Percentiles rank a stretch among this genome's conserved stretches.
phyloP scores from a whole-genome alignment of 2,113 vertebrate genomes.

The Carollia perspicillata region DNA sequence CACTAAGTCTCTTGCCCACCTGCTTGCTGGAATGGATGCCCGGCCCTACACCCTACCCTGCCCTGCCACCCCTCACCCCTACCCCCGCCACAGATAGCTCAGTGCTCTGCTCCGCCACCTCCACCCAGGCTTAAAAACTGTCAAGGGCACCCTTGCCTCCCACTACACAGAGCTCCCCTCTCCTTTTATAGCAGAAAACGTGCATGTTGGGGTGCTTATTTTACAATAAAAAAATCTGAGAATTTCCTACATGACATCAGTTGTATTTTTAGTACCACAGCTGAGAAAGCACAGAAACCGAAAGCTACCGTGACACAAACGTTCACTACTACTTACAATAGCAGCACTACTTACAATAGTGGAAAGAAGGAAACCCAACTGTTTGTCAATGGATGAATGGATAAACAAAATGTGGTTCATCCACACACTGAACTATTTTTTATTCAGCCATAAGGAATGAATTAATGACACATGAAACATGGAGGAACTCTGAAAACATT shows the following conservation, averaged over 20 bases:
- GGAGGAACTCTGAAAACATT: not conserved
- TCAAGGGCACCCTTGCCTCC: not conserved
- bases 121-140: not conserved
- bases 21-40: not conserved
- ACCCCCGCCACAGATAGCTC: not conserved
- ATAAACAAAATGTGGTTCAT: not conserved
- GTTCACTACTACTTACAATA: not conserved
- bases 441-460: not conserved
- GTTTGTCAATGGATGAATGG: not conserved
- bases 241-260: not conserved
- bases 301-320: not conserved
- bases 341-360: not conserved
- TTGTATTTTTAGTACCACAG: not conserved
- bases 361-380: not conserved
- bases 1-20: not conserved
- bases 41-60: fast-evolving
- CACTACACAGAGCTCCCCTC: not conserved
- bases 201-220: not conserved
- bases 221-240: not conserved
- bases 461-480: not conserved
- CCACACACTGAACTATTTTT: not conserved
- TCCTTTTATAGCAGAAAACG: not conserved
- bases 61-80: not conserved
- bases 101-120: not conserved
- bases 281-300: not conserved